These are phyloP conservation scores for Trissolcus brochymenae DNA, from an alignment of 2,888 invertebrate genomes.

Conservation along the genomic window DNA sequence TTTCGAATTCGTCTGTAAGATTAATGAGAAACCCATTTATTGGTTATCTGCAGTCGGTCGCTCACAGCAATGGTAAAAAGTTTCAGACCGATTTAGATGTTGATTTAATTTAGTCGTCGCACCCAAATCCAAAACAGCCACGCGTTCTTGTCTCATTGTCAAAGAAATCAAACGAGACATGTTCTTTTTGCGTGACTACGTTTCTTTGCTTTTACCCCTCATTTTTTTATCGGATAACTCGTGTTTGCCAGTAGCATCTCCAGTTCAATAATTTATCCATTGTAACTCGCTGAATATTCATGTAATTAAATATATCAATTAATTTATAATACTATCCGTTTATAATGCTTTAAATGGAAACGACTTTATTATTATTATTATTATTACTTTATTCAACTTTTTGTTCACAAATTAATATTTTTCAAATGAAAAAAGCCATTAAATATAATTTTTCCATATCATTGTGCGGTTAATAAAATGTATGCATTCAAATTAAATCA, in stretches of 20 bases:
- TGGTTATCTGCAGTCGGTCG: constrained; percentile 30
- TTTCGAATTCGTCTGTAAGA: constrained; percentile 63
- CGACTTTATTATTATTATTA: no score
- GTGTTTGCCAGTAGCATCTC: constrained; percentile 28
- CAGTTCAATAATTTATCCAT: constrained; percentile 37
- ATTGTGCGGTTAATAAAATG: no score
- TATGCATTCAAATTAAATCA: neutral
- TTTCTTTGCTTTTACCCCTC: constrained; percentile 34
- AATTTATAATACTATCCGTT: neutral
- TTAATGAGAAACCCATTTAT: constrained; percentile 59
- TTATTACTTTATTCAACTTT: no score
- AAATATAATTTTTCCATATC: no score
- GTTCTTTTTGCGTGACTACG: constrained; percentile 12
- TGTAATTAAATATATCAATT: constrained; percentile 23
- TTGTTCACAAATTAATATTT: no score
- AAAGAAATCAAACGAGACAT: constrained; percentile 21
- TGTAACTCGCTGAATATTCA: constrained; percentile 41
- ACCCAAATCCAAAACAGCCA: constrained; percentile 42
- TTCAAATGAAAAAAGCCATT: no score
- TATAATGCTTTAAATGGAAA: neutral
- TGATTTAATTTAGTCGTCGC: constrained; percentile 69
- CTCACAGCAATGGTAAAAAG: constrained; percentile 21
- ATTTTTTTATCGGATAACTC: constrained; percentile 8
- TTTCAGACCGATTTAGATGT: constrained; percentile 68
- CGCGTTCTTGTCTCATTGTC: constrained; percentile 53